Evolutionary conservation across 1,140 invertebrate species (phyloP), one percentile per base, ranked within the genome.

Genomic region (Drosophila navojoa): DNA sequence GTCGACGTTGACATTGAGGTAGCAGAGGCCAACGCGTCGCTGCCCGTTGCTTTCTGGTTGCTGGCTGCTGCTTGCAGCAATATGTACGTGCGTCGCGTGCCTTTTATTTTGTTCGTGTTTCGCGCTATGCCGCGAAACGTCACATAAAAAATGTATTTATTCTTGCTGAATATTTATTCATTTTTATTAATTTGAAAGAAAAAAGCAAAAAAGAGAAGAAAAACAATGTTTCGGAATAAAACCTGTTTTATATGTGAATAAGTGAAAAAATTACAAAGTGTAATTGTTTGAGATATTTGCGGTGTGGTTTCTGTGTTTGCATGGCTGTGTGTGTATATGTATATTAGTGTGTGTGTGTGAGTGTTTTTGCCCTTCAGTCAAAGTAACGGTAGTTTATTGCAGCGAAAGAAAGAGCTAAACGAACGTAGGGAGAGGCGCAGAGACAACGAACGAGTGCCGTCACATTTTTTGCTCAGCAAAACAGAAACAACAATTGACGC

Each of bases 221-320:
- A 29, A 29, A 27, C 4, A 5, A 29, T 29, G 5, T 29, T 16
- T 32, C 29, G 15, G 25, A 73, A 55, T 27, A 57, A 62, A 68
- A 55, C 27, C 27, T n/a, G 32, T 27, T 5, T 52, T 52, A 32
- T 32, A 44, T 53, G 71, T 69, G 64, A 40, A 68, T 40, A 60
- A 68, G 42, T 32, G 63, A 49, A 59, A 68, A 59, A 58, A 44
- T 50, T 58, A 45, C 61, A 58, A 66, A 66, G 66, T 75, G 66
- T 61, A 75, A 71, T 75, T 75, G 61, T 60, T 38, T 75, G 19
- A 75, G 71, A 64, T 77, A 61, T 77, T 58, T 71, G 71, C 55
- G 57, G 47, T 49, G 19, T 22, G 10, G 52, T 38, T 32, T n/a
- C 16, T 60, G 58, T 58, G 53, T 42, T 29, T 19, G 19, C 42